These are phyloP conservation scores for Toxonevra muliebris DNA, from an alignment of 2,888 invertebrate genomes.

Conservation along the genomic window DNA sequence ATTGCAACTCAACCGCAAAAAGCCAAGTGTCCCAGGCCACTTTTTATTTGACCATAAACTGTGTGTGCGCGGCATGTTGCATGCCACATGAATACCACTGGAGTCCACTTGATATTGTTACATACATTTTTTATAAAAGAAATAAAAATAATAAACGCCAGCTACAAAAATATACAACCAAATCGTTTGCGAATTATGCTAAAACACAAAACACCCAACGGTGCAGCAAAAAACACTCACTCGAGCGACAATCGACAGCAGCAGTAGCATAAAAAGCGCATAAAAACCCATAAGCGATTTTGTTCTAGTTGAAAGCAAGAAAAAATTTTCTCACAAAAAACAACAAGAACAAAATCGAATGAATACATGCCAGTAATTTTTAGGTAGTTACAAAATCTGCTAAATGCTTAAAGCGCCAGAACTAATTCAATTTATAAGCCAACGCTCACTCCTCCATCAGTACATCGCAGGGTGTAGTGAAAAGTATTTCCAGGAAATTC, in stretches of 20 bases:
- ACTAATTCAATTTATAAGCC: slow-evolving; percentile 50
- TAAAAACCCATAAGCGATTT: slow-evolving; percentile 5
- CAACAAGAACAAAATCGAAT: slow-evolving; percentile 35
- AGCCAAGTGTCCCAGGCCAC: slow-evolving; percentile 15
- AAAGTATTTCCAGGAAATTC: no score
- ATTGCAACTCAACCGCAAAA: slow-evolving; percentile 26
- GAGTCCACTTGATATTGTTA: slow-evolving; percentile 32
- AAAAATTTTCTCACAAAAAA: slow-evolving; percentile 7
- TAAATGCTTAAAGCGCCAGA: slow-evolving; percentile 51
- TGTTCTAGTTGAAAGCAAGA: slow-evolving; percentile 33
- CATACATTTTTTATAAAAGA: slow-evolving; percentile 4
- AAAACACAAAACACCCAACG: slow-evolving; percentile 44
- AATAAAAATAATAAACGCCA: no score
- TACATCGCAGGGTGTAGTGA: no score
- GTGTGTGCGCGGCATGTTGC: slow-evolving; percentile 36
- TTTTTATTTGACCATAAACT: slow-evolving; percentile 38
- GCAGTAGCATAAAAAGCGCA: background rate
- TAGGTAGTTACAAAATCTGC: slow-evolving; percentile 44
- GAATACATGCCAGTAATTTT: slow-evolving; percentile 32
- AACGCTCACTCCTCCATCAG: no score
- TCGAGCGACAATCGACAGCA: background rate
- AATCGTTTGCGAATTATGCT: slow-evolving; percentile 25
- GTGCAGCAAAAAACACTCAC: slow-evolving; percentile 39
- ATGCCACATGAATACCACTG: background rate
- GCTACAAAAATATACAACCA: slow-evolving; percentile 17